phyloP scores from a whole-genome alignment of 1,140 invertebrate species.

The Bombus haemorrhoidalis region DNA sequence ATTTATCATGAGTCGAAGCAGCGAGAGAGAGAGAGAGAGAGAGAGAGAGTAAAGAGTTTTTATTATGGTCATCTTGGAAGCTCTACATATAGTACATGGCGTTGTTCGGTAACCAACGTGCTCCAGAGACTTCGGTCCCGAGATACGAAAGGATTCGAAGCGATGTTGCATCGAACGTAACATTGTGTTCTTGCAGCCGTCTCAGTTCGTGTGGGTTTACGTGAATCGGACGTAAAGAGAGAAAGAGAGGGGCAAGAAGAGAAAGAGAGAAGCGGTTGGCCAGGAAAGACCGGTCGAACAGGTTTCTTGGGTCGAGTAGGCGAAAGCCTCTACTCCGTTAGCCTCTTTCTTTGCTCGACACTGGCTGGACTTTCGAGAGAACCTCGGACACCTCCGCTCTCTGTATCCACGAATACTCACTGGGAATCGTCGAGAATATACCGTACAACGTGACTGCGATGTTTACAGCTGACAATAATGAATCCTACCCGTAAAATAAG shows the following conservation, averaged over 20 bases:
- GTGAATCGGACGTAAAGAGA: slow-evolving; percentile 55
- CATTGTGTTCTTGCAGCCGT: slow-evolving; percentile 47
- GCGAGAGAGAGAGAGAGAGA: background rate
- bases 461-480: slow-evolving; percentile 49
- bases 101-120: slow-evolving; percentile 23
- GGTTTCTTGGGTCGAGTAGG: slow-evolving; percentile 78
- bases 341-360: slow-evolving; percentile 71
- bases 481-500: slow-evolving; percentile 30
- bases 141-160: slow-evolving; percentile 58
- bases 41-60: background rate
- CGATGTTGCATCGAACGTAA: slow-evolving; percentile 57
- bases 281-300: slow-evolving; percentile 79
- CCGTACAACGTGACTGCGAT: slow-evolving; percentile 43
- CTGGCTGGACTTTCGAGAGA: slow-evolving; percentile 58
- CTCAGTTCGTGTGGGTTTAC: slow-evolving; percentile 59
- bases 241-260: slow-evolving; percentile 28
- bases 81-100: background rate
- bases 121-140: slow-evolving; percentile 14
- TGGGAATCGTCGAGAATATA: slow-evolving; percentile 48
- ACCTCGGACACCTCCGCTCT: slow-evolving; percentile 54
- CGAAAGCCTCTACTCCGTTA: slow-evolving; percentile 80
- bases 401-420: slow-evolving; percentile 39
- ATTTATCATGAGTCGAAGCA: background rate
- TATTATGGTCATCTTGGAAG: background rate
- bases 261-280: slow-evolving; percentile 58